These are phyloP conservation scores for Celastrina argiolus DNA, from an alignment of 2,888 invertebrate genomes.

Conservation along the genomic window DNA sequence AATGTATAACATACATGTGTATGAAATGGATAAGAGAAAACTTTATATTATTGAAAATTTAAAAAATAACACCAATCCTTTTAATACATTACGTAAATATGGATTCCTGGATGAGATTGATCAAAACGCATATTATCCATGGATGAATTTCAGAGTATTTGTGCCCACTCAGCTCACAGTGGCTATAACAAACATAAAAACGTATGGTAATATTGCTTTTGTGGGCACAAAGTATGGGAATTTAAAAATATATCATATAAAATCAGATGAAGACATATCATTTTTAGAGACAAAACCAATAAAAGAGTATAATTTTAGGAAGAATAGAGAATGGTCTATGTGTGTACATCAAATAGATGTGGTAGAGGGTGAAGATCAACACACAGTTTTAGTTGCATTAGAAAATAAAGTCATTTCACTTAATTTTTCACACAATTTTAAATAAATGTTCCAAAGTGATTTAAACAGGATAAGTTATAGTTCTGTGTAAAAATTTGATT, in stretches of 20 bases:
- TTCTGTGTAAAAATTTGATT: no score
- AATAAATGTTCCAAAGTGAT: conserved; percentile 26
- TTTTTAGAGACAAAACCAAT: conserved; percentile 49
- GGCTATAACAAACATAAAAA: conserved; percentile 47
- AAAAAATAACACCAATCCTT: background rate
- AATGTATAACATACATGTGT: background rate
- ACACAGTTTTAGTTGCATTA: conserved; percentile 58
- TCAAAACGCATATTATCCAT: conserved; percentile 54
- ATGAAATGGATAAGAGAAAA: background rate
- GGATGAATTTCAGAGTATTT: conserved; percentile 49
- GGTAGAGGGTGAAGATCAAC: conserved; percentile 50
- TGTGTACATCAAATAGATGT: conserved; percentile 56
- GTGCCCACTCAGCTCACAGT: conserved; percentile 44
- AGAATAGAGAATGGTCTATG: conserved; percentile 49
- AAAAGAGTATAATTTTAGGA: conserved; percentile 56
- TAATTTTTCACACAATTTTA: conserved; percentile 48
- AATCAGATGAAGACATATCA: conserved; percentile 47
- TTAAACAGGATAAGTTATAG: no score
- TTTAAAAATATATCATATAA: conserved; percentile 54
- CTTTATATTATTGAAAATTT: background rate
- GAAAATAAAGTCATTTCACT: conserved; percentile 58
- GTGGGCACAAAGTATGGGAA: conserved; percentile 59
- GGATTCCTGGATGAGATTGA: conserved; percentile 38
- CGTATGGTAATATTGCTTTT: conserved; percentile 57
- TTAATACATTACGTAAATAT: conserved; percentile 5